phyloP scores from a whole-genome alignment of 1,140 invertebrate species.

The Neodiprion pinetum region DNA sequence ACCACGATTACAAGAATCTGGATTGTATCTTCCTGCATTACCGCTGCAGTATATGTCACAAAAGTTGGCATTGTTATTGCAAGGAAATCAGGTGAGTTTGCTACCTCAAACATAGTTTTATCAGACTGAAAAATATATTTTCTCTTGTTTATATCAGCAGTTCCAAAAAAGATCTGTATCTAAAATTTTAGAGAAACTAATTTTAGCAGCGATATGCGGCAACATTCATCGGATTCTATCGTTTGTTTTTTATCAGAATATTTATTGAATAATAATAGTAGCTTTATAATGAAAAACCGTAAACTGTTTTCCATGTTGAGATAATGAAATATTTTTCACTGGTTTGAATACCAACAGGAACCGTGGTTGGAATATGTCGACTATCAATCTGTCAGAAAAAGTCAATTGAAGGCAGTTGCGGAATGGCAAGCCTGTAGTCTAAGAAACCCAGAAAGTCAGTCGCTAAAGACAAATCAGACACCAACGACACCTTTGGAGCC shows the following conservation, averaged over 20 bases:
- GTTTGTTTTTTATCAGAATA: too few species aligned
- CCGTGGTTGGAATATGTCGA: slow-evolving; percentile 77
- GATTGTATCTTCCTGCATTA: slow-evolving; percentile 74
- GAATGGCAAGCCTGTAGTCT: slow-evolving; percentile 57
- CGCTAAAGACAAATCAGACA: slow-evolving; percentile 28
- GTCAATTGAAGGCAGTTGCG: slow-evolving; percentile 59
- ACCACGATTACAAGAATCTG: slow-evolving; percentile 73
- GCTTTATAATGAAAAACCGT: slow-evolving; percentile 54
- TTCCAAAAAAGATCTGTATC: background rate
- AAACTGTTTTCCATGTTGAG: slow-evolving; percentile 19
- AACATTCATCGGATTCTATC: too few species aligned
- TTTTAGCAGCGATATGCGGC: too few species aligned
- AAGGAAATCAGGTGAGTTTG: slow-evolving; percentile 60
- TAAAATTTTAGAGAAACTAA: background rate
- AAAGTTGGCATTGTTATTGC: slow-evolving; percentile 62
- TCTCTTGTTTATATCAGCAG: background rate
- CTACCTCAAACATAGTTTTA: background rate
- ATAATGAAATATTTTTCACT: slow-evolving; percentile 24
- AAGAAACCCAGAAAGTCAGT: slow-evolving; percentile 30
- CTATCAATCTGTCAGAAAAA: slow-evolving; percentile 62
- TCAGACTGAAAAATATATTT: background rate
- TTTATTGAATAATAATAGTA: slow-evolving; percentile 36
- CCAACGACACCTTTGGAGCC: slow-evolving; percentile 37
- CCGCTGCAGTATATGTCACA: slow-evolving; percentile 75
- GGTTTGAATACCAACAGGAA: slow-evolving; percentile 38